These are phyloP conservation scores for Subacronicta megacephala DNA, from an alignment of 2,888 invertebrate species.

Conservation along the genomic window DNA sequence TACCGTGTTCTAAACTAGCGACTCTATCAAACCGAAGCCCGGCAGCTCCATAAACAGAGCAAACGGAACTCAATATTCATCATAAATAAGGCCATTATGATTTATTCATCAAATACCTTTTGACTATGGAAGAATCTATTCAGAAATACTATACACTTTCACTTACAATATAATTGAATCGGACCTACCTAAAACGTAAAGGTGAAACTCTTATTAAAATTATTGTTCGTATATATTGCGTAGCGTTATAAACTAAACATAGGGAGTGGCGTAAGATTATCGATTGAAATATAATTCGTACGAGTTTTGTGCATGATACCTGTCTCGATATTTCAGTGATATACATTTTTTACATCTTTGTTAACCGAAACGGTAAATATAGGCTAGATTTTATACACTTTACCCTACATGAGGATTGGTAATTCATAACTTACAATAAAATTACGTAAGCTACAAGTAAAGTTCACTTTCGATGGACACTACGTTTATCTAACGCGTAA, in stretches of 20 bases:
- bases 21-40: slow-evolving; percentile 69
- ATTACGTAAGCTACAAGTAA: slow-evolving; percentile 77
- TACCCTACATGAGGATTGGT: slow-evolving; percentile 79
- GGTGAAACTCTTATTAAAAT: slow-evolving; percentile 70
- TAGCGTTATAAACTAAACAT: slow-evolving; percentile 63
- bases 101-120: slow-evolving; percentile 68
- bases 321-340: slow-evolving; percentile 77
- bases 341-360: slow-evolving; percentile 81
- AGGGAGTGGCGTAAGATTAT: slow-evolving; percentile 53
- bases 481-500: slow-evolving; percentile 51
- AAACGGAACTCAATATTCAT: slow-evolving; percentile 60
- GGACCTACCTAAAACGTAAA: slow-evolving; percentile 86
- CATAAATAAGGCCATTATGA: slow-evolving; percentile 83
- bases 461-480: slow-evolving; percentile 67
- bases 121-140: slow-evolving; percentile 80
- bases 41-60: slow-evolving; percentile 52
- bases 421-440: slow-evolving; percentile 77
- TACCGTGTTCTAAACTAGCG: slow-evolving; percentile 79
- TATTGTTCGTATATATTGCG: slow-evolving; percentile 85
- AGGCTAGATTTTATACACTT: slow-evolving; percentile 83
- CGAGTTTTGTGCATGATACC: slow-evolving; percentile 84
- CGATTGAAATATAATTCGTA: slow-evolving; percentile 72
- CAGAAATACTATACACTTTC: slow-evolving; percentile 86
- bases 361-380: slow-evolving; percentile 76
- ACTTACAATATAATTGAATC: slow-evolving; percentile 87